Evolutionary conservation across 35 echinoderm and acorn worm species (phyloP), one percentile per base, ranked within the genome.

Genomic region (Chiridota heheva): DNA sequence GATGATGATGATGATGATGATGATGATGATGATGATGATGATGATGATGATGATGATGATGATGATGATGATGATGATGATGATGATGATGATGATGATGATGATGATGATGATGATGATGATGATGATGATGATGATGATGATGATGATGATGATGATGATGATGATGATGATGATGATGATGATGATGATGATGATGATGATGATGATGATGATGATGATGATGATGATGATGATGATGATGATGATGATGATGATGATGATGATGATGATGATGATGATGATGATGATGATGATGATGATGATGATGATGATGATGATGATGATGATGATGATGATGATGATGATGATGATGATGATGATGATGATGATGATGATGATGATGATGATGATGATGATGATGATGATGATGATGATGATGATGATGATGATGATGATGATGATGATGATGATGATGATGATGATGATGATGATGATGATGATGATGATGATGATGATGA

Each of bases 11-110:
- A 64, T 64, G 60, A 64, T 28, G 60, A 64, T 64, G 60, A 64
- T 28, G 60, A 64, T 64, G 60, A 64, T 64, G 28, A 64, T 64
- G 60, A 64, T 64, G 60, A 64, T 64, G 60, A 64, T 64, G 60
- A 64, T 64, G 60, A 64, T 64, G 60, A 64, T 64, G 27, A 29
- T 64, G 8, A 29, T 28, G 27, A 7, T 64, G 60, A 51, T 51
- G n/a, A 51, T 51, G n/a, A 51, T 51, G n/a, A 51, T 51, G n/a
- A 51, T 51, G n/a, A 51, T 51, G n/a, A 51, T 51, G n/a, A 51
- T 51, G n/a, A 51, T 51, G n/a, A 51, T 51, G n/a, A 51, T 51
- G n/a, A 51, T 51, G n/a, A 51, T 51, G n/a, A 51, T 51, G n/a
- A 51, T 51, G n/a, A 51, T 51, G n/a, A 51, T 51, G n/a, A 51